Conservation (phyloP, 2,797 vertebrate genomes). For the Crocodylus rhombifer region DNA sequence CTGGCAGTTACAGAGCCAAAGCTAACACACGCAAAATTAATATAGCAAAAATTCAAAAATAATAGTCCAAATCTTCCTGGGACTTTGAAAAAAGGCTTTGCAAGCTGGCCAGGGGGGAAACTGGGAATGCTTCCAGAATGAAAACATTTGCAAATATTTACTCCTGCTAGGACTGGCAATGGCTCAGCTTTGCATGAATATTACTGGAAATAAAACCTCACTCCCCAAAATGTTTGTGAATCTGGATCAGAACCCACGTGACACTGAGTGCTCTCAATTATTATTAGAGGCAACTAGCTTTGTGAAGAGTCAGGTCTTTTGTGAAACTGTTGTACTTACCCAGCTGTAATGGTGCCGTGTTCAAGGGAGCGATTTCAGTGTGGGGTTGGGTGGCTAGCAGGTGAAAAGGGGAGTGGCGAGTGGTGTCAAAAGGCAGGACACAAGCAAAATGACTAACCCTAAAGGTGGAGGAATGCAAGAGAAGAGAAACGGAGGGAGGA, state of each 20-base stretch:
- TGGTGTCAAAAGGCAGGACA: not conserved
- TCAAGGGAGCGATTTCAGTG: not conserved
- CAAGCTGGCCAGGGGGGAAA: not conserved
- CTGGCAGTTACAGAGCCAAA: not conserved
- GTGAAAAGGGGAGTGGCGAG: not conserved
- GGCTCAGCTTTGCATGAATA: not conserved
- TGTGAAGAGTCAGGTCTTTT: not conserved
- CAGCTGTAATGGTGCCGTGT: not conserved
- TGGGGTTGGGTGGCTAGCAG: not conserved
- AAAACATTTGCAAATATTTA: not conserved
- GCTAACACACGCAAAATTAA: not conserved
- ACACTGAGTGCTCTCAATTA: not conserved
- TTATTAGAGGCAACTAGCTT: not conserved
- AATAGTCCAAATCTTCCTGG: not conserved
- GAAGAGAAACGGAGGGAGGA: not conserved
- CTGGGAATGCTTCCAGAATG: not conserved
- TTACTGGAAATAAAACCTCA: not conserved
- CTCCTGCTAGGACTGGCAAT: not conserved
- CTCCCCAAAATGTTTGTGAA: not conserved
- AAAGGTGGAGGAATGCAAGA: not conserved
- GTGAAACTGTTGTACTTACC: not conserved
- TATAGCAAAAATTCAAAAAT: not conserved
- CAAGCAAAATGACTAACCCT: not conserved
- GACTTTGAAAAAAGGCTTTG: not conserved
- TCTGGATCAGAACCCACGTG: not conserved